Percentiles rank a stretch among this genome's conserved stretches.
Conservation (phyloP, 2,113 vertebrate species). For the Peromyscus californicus region DNA sequence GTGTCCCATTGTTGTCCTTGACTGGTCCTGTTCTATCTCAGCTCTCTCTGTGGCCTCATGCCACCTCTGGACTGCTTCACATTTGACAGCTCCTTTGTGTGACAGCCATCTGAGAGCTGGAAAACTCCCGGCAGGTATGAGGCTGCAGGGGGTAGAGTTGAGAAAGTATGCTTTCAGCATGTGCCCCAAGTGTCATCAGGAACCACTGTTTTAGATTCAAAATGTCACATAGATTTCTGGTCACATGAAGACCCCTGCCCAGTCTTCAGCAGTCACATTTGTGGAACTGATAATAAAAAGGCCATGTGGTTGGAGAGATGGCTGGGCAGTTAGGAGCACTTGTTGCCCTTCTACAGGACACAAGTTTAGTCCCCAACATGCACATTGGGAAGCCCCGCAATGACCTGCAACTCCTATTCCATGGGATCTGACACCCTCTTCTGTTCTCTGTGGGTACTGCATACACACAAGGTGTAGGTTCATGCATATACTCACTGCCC, state of each 20-base stretch:
- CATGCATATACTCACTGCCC: background rate
- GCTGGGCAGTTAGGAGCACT: background rate
- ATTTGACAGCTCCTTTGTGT: background rate
- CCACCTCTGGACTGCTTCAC: background rate
- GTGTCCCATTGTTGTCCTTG: background rate
- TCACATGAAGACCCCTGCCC: background rate
- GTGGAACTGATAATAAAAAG: conserved; percentile 4
- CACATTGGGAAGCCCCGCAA: no score
- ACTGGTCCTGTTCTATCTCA: background rate
- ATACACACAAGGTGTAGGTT: background rate
- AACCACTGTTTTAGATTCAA: background rate
- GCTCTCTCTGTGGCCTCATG: background rate
- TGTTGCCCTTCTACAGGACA: background rate
- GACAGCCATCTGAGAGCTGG: background rate
- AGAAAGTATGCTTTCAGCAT: background rate
- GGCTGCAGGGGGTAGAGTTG: background rate
- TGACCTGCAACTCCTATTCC: background rate
- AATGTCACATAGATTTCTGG: background rate
- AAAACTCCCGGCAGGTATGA: background rate
- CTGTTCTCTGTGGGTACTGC: background rate
- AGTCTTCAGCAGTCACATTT: background rate
- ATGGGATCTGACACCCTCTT: background rate
- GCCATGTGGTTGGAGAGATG: background rate
- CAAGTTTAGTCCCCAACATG: background rate
- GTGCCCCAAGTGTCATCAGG: background rate